These are phyloP conservation scores for Chirona hameri DNA, from an alignment of 2,888 invertebrate genomes.

Conservation along the genomic window DNA sequence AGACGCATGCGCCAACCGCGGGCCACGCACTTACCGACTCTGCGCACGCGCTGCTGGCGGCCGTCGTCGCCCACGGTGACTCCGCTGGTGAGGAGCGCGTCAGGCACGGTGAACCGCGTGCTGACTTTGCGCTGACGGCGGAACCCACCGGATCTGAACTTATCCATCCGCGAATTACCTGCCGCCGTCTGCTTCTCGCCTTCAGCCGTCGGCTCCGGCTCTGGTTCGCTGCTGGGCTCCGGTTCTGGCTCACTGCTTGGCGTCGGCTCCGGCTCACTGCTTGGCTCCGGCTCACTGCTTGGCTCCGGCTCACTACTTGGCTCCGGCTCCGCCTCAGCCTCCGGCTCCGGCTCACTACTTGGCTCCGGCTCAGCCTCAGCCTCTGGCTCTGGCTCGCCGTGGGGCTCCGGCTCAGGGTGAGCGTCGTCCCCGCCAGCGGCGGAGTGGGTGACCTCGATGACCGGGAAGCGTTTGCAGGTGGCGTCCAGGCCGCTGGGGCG, in stretches of 20 bases:
- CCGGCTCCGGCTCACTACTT: conserved; percentile 41
- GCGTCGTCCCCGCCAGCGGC: not conserved
- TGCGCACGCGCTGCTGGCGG: not conserved
- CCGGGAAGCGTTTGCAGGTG: conserved; percentile 75
- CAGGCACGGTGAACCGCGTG: not conserved
- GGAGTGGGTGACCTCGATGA: conserved; percentile 48
- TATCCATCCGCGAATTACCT: conserved; percentile 7
- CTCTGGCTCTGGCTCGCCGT: conserved; percentile 41
- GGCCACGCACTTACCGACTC: not conserved
- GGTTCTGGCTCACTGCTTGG: conserved; percentile 38
- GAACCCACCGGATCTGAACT: conserved; percentile 7
- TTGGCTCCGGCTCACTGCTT: conserved; percentile 42
- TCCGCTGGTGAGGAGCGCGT: not conserved
- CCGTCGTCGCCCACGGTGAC: not conserved
- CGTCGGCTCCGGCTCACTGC: conserved; percentile 43
- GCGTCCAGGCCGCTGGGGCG: conserved; percentile 63
- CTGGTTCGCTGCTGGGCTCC: conserved; percentile 44
- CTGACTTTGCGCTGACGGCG: not conserved
- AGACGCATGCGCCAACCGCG: not conserved
- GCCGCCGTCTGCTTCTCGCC: conserved; percentile 41
- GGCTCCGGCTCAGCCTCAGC: conserved; percentile 39
- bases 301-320: conserved; percentile 33
- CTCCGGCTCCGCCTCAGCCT: conserved; percentile 40
- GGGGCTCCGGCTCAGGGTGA: conserved; percentile 39
- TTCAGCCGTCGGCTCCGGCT: conserved; percentile 45